Percentiles rank a stretch among this genome's conserved stretches.
These are phyloP conservation scores for Contarinia nasturtii DNA, from an alignment of 1,140 invertebrate species.

Conservation along the genomic window DNA sequence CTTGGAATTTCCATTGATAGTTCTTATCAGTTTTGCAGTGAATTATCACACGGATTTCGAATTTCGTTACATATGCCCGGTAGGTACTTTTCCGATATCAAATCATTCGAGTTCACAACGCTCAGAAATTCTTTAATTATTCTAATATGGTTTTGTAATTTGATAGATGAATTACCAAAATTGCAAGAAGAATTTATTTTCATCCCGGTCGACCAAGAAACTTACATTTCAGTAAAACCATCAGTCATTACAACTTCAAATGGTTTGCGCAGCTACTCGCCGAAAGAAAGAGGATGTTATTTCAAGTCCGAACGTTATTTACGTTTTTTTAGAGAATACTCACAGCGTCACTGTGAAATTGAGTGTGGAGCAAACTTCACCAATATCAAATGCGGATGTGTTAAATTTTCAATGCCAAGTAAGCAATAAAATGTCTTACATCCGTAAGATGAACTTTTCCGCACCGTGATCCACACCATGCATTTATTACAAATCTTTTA, in stretches of 20 bases:
- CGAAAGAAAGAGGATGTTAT: constrained; percentile 37
- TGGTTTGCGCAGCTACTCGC: constrained; percentile 24
- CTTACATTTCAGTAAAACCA: constrained; percentile 36
- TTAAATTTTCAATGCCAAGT: constrained; percentile 34
- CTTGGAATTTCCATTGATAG: constrained; percentile 33
- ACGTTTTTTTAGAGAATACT: constrained; percentile 46
- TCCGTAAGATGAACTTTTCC: too few relatives aligned
- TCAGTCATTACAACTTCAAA: constrained; percentile 40
- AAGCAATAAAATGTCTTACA: too few relatives aligned
- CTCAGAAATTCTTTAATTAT: too few relatives aligned
- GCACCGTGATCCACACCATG: too few relatives aligned
- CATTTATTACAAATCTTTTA: too few relatives aligned
- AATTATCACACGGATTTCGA: constrained; percentile 47
- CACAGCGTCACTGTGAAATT: constrained; percentile 52
- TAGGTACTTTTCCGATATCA: too few relatives aligned
- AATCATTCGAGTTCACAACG: too few relatives aligned
- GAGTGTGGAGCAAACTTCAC: constrained; percentile 62
- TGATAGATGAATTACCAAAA: constrained; percentile 19
- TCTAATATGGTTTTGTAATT: too few relatives aligned
- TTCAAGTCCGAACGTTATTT: constrained; percentile 37
- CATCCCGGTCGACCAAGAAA: constrained; percentile 24
- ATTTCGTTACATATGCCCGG: constrained; percentile 37
- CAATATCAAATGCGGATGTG: constrained; percentile 24
- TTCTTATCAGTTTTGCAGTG: constrained; percentile 42
- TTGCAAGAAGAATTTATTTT: constrained; percentile 36